Base-by-base conservation (phyloP, 1,140 invertebrate species). In the Pogonognathellus flavescens region DNA sequence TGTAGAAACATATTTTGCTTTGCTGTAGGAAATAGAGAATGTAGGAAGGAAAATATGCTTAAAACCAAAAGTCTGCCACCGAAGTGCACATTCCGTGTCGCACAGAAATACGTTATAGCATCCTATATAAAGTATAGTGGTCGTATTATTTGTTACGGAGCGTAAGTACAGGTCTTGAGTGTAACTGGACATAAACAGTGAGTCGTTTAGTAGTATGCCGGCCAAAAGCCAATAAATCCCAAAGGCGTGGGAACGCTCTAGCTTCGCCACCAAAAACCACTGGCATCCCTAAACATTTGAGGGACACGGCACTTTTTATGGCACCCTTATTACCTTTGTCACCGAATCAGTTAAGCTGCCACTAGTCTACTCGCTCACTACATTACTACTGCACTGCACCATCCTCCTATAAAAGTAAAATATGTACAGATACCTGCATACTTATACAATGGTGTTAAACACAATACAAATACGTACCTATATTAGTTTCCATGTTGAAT, bases 201-300 rank as follows among this genome's bases (percentile, higher is more conserved):
- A 41, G 31, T 82, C 53, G 55, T 41, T 82, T 82, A 49, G 31
- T 80, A 53, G 60, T 13, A 83, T 66, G 83, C 83, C 83, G 85
- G 66, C 82, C 82, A 83, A 41, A 41, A 86, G 66, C 82, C 82
- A 86, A 86, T 86, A 86, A 86, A 86, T 86, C 82, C 62, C 81
- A 86, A 66, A 87, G 87, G 87, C 87, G 87, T 87, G 87, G 87
- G 87, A 87, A 87, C 85, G 84, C 25, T 83, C 80, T 83, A 62
- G 53, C 60, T 81, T 80, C 84, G 72, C 41, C 72, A 57, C 49
- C 62, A 85, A 83, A 82, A 83, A 70, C 83, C 80, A 85, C 80
- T 83, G 53, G 53, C 31, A 59, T 82, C 53, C 55, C 52, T 50
- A 25, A 80, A 41, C 55, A 20, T 41, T 55, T 18, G 59, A 70